These are phyloP conservation scores for Mycteria americana DNA, from an alignment of 2,797 vertebrate genomes.

Conservation along the genomic window DNA sequence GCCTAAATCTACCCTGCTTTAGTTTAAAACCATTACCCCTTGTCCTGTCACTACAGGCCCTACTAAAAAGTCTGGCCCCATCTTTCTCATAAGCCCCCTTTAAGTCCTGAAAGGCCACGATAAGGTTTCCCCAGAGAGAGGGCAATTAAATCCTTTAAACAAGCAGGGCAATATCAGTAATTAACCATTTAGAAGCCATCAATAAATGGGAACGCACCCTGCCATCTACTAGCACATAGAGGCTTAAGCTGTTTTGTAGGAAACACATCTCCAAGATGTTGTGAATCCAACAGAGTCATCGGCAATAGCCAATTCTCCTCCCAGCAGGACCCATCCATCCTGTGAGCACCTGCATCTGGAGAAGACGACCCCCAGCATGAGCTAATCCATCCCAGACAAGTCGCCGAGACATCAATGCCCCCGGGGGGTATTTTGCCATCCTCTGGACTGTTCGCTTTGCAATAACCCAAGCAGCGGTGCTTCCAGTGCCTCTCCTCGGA, in stretches of 20 bases:
- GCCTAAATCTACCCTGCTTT: neutral
- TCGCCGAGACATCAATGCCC: neutral
- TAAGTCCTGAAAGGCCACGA: neutral
- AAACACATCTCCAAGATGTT: neutral
- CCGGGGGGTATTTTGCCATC: neutral
- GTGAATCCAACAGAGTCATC: neutral
- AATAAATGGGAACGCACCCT: accelerated
- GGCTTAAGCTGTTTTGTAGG: neutral
- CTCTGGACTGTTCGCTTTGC: neutral
- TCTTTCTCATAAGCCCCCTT: neutral
- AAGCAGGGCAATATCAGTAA: neutral
- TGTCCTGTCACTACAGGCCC: neutral
- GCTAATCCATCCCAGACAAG: neutral
- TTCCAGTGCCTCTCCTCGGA: neutral
- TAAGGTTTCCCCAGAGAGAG: neutral
- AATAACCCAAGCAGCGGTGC: neutral
- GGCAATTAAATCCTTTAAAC: neutral
- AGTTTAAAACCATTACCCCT: neutral
- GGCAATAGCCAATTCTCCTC: neutral
- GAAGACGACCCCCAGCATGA: neutral
- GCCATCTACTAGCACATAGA: accelerated
- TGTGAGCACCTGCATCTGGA: neutral
- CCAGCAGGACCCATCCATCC: neutral
- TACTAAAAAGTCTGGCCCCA: neutral
- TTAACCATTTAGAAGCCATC: neutral